Percentiles rank a stretch among this genome's conserved stretches.
Conservation (phyloP, 2,113 vertebrate genomes). For the Pipra filicauda region DNA sequence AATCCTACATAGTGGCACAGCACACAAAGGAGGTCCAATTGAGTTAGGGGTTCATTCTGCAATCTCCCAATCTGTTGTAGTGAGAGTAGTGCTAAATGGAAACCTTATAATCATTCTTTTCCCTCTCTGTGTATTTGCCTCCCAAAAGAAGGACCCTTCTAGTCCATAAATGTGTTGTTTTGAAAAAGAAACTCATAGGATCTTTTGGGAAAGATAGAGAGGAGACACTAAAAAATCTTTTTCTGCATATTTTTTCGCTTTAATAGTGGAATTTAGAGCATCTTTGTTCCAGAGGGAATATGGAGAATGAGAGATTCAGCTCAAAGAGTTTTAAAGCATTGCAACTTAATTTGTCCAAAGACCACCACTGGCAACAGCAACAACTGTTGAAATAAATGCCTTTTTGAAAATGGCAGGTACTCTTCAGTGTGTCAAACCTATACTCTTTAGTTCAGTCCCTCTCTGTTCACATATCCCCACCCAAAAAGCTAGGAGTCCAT, state of each 20-base stretch:
- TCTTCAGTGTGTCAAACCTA: not conserved
- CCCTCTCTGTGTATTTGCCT: not conserved
- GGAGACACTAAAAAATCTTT: not conserved
- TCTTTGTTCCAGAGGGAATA: not conserved
- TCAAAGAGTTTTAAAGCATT: not conserved
- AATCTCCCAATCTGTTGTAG: not conserved
- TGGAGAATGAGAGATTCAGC: not conserved
- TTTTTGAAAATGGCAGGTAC: not conserved
- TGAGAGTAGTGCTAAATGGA: not conserved
- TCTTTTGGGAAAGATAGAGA: not conserved
- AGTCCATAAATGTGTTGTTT: not conserved
- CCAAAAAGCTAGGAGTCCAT: not conserved
- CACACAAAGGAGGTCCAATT: not conserved
- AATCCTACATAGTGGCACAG: not conserved
- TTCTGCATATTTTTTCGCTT: not conserved
- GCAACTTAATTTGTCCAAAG: not conserved
- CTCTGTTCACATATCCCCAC: rapidly evolving
- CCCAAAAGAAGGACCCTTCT: not conserved
- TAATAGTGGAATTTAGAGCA: not conserved
- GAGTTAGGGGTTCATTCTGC: not conserved
- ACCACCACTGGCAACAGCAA: not conserved
- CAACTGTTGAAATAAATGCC: not conserved
- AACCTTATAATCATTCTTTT: not conserved
- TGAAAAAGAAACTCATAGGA: not conserved
- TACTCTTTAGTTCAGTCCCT: not conserved